Conservation (phyloP, 2,113 vertebrate species). For the Poicephalus gulielmi region DNA sequence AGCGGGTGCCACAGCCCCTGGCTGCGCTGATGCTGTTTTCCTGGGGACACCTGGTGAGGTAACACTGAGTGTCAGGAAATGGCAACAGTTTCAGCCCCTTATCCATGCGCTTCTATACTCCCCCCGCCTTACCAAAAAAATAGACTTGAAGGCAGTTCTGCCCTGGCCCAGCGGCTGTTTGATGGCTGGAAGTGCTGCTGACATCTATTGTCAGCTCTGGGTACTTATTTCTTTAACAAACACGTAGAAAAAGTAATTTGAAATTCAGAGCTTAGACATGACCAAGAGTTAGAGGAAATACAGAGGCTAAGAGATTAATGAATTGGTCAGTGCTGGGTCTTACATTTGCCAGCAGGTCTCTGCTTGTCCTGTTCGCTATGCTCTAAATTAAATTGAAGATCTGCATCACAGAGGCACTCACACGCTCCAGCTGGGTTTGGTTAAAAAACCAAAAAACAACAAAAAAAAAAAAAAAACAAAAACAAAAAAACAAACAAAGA, state of each 20-base stretch:
- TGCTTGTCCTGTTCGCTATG: neutral
- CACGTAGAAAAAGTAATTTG: neutral
- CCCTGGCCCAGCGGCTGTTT: neutral
- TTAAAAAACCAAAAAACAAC: neutral
- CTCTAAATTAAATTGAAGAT: neutral
- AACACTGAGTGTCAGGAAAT: neutral
- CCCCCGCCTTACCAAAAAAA: neutral
- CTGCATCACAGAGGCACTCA: accelerated
- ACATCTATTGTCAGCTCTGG: constrained; percentile 13
- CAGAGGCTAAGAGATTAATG: neutral
- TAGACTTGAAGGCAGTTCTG: neutral
- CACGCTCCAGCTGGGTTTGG: neutral
- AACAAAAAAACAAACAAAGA: no score
- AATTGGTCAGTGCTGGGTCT: neutral
- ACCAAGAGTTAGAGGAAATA: neutral
- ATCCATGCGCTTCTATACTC: neutral
- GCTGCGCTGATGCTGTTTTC: neutral
- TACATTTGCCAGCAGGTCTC: neutral
- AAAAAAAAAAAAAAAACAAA: no score
- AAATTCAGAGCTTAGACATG: neutral
- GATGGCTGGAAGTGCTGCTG: neutral
- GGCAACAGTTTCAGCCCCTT: neutral
- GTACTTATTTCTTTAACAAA: neutral
- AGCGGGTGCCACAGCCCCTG: accelerated
- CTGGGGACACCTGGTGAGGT: neutral